A percentile compares a stretch with the other conserved stretches of the same genome.
These are phyloP conservation scores for Calephelis virginiensis DNA, from an alignment of 1,140 invertebrate genomes.

Conservation along the genomic window DNA sequence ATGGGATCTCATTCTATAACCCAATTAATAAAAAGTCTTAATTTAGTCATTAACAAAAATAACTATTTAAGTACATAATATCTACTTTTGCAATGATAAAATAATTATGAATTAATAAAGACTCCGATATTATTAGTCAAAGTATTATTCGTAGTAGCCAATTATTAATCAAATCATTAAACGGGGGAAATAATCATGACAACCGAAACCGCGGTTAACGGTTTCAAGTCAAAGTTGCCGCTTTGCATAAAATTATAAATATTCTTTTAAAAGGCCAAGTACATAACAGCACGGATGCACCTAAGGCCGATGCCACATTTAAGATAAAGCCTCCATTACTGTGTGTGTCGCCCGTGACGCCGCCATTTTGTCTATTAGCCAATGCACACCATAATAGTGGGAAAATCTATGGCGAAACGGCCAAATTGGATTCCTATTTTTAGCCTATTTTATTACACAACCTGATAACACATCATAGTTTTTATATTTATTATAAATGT, in stretches of 20 bases:
- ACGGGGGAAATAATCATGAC: no score
- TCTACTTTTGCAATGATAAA: no score
- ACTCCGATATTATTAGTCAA: no score
- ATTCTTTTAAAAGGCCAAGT: conserved; percentile 53
- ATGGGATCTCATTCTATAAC: no score
- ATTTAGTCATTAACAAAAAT: no score
- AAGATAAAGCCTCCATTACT: conserved; percentile 63
- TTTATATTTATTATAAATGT: neutral
- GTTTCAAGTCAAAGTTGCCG: neutral
- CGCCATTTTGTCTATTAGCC: conserved; percentile 66
- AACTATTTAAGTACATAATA: no score
- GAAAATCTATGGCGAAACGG: conserved; percentile 57
- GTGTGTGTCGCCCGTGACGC: conserved; percentile 67
- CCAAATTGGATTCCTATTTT: conserved; percentile 61
- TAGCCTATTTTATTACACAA: conserved; percentile 27
- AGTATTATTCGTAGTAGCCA: no score
- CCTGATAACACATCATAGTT: neutral
- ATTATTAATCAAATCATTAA: no score
- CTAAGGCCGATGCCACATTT: conserved; percentile 68
- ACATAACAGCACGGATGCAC: conserved; percentile 51
- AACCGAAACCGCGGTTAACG: neutral
- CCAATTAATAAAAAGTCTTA: no score
- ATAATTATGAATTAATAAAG: no score
- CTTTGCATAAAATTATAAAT: neutral
- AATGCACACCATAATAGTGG: conserved; percentile 57